Percentiles rank a stretch among this genome's conserved stretches.
Evolutionary conservation across 2,797 vertebrate species (phyloP).

Genomic region (Schizopygopsis pylzovi): DNA sequence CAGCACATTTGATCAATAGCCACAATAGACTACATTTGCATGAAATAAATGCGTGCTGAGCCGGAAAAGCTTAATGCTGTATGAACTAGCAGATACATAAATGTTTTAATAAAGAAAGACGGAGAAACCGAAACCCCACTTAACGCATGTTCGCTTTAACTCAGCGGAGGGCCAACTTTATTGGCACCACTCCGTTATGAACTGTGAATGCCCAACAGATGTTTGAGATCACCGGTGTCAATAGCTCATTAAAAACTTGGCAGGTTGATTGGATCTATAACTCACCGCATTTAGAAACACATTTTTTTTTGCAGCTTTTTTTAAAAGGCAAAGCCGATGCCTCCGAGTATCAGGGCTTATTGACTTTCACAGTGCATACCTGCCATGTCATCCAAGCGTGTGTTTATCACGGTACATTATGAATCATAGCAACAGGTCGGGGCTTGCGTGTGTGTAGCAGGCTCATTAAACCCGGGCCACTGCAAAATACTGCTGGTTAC

Average conservation of each 20-base stretch:
- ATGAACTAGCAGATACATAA: constrained; percentile 58
- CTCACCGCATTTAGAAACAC: constrained; percentile 32
- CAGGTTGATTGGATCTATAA: constrained; percentile 56
- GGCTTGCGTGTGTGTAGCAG: constrained; percentile 54
- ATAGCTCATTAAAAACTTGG: constrained; percentile 78
- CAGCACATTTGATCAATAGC: constrained; percentile 35
- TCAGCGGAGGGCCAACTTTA: constrained; percentile 69
- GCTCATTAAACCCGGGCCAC: constrained; percentile 64
- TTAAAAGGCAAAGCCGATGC: constrained; percentile 9
- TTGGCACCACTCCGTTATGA: constrained; percentile 76
- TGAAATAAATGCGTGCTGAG: constrained; percentile 46
- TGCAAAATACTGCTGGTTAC: constrained; percentile 55
- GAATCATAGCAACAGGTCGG: constrained; percentile 70
- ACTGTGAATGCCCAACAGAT: constrained; percentile 77
- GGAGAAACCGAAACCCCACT: constrained; percentile 45
- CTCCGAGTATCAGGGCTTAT: constrained; percentile 67
- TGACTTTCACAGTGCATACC: constrained; percentile 74
- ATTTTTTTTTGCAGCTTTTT: constrained; percentile 48
- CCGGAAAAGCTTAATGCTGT: constrained; percentile 32
- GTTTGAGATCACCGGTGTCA: constrained; percentile 77
- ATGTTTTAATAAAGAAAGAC: constrained; percentile 53
- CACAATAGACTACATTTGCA: constrained; percentile 30
- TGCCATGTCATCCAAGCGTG: constrained; percentile 69
- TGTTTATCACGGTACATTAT: constrained; percentile 74
- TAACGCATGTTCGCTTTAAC: constrained; percentile 63